phyloP scores from a whole-genome alignment of 2,113 vertebrate species.

The Pogonocichla stellata region DNA sequence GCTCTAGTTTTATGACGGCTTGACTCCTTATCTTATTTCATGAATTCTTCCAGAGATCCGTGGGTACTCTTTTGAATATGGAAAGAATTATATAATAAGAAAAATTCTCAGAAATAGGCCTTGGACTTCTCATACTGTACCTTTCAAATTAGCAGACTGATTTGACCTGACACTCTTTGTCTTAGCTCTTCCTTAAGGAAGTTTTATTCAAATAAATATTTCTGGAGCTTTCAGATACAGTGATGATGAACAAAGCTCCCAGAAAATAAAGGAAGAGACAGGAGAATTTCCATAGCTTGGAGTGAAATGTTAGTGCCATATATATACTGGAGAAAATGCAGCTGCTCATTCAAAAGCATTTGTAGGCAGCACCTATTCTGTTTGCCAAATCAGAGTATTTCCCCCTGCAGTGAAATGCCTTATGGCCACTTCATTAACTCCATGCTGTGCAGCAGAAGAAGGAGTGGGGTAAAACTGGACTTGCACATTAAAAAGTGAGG shows the following conservation, averaged over 20 bases:
- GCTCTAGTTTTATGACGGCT: neutral
- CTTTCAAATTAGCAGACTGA: neutral
- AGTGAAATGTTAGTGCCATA: neutral
- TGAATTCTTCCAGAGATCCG: slow-evolving; percentile 9
- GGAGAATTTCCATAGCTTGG: neutral
- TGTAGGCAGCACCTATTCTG: neutral
- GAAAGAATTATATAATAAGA: neutral
- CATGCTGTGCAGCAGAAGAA: neutral
- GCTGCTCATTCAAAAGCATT: neutral
- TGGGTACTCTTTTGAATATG: neutral
- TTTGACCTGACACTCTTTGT: slow-evolving; percentile 10
- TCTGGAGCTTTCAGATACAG: neutral
- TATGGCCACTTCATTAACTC: neutral
- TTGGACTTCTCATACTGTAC: neutral
- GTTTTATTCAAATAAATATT: neutral
- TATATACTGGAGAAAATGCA: neutral
- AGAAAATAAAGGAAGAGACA: neutral
- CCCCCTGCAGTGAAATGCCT: neutral
- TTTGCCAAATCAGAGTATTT: neutral
- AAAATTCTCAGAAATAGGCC: neutral
- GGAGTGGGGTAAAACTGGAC: neutral
- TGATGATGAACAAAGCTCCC: neutral
- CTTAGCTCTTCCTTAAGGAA: slow-evolving; percentile 17
- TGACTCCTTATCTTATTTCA: neutral
- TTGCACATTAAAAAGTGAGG: neutral